A percentile compares a stretch with the other conserved stretches of the same genome.
Evolutionary conservation across 2,888 invertebrate species (phyloP).

Genomic region (Tridacna crocea): DNA sequence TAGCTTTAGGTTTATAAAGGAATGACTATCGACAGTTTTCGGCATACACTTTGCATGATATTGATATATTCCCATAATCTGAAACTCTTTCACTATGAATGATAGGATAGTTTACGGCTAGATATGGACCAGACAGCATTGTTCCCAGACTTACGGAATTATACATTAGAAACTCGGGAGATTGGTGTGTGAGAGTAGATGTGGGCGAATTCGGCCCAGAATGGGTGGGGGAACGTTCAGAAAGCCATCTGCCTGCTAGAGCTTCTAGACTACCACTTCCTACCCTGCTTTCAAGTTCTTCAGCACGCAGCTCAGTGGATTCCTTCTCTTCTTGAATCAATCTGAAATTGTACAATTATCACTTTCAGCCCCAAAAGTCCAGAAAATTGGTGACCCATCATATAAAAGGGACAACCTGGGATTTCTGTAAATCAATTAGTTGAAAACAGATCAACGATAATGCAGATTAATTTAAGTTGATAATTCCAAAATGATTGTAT

Average conservation of each 20-base stretch:
- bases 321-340: constrained; percentile 94
- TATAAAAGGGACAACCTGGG: too few species aligned
- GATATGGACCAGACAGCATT: constrained; percentile 11
- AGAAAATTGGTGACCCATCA: too few species aligned
- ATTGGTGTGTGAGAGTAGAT: constrained; percentile 70
- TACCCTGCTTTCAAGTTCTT: constrained; percentile 97
- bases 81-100: background rate
- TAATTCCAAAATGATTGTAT: too few species aligned
- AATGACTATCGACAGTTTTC: too few species aligned
- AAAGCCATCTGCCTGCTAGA: constrained; percentile 90
- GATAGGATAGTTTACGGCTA: background rate
- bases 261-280: constrained; percentile 91
- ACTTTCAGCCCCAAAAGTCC: too few species aligned
- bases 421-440: too few species aligned
- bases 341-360: constrained; percentile 71
- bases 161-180: constrained; percentile 89
- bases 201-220: constrained; percentile 95
- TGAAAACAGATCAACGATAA: too few species aligned
- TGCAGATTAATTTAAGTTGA: too few species aligned
- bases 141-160: constrained; percentile 91
- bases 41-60: too few species aligned
- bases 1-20: too few species aligned
- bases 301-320: constrained; percentile 95
- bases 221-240: constrained; percentile 88
- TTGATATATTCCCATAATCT: too few species aligned